These are phyloP conservation scores for Neoitamus cyanurus DNA, from an alignment of 2,888 invertebrate genomes.

Conservation along the genomic window DNA sequence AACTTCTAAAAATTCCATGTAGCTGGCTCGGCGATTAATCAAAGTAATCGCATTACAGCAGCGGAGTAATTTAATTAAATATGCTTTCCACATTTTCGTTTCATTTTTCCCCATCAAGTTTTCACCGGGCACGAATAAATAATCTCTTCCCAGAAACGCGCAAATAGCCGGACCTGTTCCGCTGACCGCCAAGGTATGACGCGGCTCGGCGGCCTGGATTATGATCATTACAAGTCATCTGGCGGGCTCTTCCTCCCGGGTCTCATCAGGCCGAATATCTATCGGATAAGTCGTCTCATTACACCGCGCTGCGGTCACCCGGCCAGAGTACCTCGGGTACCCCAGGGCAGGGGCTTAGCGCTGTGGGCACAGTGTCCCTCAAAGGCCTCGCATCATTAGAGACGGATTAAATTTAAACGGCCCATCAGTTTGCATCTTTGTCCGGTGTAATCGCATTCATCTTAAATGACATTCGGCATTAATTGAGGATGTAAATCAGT, in stretches of 20 bases:
- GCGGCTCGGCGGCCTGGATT: slow-evolving; percentile 12
- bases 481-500: slow-evolving; percentile 50
- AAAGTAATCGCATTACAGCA: slow-evolving; percentile 44
- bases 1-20: slow-evolving; percentile 9
- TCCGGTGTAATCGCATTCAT: slow-evolving; percentile 50
- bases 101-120: slow-evolving; percentile 22
- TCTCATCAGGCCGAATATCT: slow-evolving; percentile 22
- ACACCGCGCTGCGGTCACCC: slow-evolving; percentile 4
- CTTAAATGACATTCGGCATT: slow-evolving; percentile 51
- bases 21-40: slow-evolving; percentile 15
- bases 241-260: slow-evolving; percentile 2
- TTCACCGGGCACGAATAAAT: slow-evolving; percentile 14
- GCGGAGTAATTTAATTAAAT: slow-evolving; percentile 38
- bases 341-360: background rate
- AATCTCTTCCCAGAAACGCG: slow-evolving; percentile 9
- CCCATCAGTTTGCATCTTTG: slow-evolving; percentile 49
- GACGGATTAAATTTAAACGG: slow-evolving; percentile 50
- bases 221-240: slow-evolving; percentile 39
- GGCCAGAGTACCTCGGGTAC: background rate
- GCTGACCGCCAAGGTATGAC: background rate
- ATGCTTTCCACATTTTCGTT: slow-evolving; percentile 40
- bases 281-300: slow-evolving; percentile 43
- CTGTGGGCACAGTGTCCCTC: background rate
- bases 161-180: background rate
- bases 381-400: slow-evolving; percentile 42